Percentiles rank a stretch among this genome's conserved stretches.
These are phyloP conservation scores for Neodon shergylaensis DNA, from an alignment of 2,113 vertebrate species.

Conservation along the genomic window DNA sequence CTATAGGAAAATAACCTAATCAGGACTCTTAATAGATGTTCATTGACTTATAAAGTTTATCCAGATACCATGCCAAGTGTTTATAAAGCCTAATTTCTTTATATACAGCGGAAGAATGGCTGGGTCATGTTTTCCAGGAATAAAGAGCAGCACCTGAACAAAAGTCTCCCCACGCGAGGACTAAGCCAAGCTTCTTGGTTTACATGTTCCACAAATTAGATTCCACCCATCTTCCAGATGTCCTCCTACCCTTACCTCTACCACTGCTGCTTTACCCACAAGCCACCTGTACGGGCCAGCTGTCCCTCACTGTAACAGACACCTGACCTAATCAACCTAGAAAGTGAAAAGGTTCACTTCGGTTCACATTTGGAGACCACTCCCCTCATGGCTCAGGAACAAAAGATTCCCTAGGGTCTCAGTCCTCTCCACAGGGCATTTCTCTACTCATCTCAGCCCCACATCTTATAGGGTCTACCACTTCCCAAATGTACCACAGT, in stretches of 20 bases:
- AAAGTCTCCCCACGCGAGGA: background rate
- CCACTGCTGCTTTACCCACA: accelerated
- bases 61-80: background rate
- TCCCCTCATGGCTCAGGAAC: background rate
- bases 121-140: background rate
- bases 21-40: background rate
- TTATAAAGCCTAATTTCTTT: slow-evolving; percentile 1
- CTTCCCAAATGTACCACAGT: background rate
- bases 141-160: background rate
- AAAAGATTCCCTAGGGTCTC: background rate
- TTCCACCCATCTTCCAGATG: background rate
- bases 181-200: background rate
- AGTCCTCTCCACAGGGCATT: background rate
- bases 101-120: background rate
- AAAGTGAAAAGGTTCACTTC: background rate
- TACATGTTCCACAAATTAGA: background rate
- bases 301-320: no score
- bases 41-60: slow-evolving; percentile 22
- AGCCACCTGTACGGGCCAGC: accelerated
- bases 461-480: background rate
- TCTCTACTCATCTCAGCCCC: background rate
- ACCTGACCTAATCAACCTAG: background rate
- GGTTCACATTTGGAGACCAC: background rate
- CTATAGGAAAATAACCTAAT: background rate
- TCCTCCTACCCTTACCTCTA: background rate